Evolutionary conservation across 2,888 invertebrate species (phyloP).

Genomic region (Leptopilina myrica): DNA sequence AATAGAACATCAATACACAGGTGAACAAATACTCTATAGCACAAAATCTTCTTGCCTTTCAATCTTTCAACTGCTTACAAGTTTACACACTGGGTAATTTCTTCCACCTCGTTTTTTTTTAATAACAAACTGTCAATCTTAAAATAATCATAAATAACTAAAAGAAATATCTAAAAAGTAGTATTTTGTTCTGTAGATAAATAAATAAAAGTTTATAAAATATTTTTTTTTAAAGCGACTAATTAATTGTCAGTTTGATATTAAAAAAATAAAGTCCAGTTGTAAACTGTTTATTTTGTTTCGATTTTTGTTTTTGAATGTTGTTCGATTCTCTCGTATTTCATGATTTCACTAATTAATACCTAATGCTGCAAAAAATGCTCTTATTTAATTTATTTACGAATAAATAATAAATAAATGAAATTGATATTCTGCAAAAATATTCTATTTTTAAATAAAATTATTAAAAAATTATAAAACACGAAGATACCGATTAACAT

Average conservation of each 20-base stretch:
- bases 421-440: no score
- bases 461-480: no score
- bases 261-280: neutral
- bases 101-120: no score
- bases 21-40: conserved; percentile 70
- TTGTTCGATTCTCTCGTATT: conserved; percentile 18
- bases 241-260: neutral
- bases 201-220: no score
- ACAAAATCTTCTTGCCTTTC: conserved; percentile 18
- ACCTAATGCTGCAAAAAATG: neutral
- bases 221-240: no score
- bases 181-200: no score
- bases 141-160: neutral
- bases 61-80: conserved; percentile 6
- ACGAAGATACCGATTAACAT: no score
- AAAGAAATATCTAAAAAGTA: no score
- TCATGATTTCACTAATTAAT: neutral
- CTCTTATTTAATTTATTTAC: neutral
- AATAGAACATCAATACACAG: conserved; percentile 85
- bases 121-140: conserved; percentile 9
- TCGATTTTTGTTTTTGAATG: neutral
- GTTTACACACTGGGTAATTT: conserved; percentile 10
- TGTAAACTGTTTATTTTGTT: conserved; percentile 16
- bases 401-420: no score
- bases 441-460: no score